These are phyloP conservation scores for Watsonalla cultraria DNA, from an alignment of 2,888 invertebrate species.

Conservation along the genomic window DNA sequence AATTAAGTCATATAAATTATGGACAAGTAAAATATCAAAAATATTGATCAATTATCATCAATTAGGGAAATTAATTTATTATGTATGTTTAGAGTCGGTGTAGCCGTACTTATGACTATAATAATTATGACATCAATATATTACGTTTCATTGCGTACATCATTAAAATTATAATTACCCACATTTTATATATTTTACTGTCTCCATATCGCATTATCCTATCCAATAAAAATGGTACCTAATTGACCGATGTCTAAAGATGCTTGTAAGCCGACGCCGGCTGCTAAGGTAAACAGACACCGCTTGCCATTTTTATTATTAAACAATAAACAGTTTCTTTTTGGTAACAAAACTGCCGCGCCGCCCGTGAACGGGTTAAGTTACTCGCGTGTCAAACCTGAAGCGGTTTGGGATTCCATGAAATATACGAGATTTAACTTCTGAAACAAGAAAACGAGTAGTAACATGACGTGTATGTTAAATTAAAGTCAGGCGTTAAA, in stretches of 20 bases:
- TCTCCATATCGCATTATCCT: conserved; percentile 30
- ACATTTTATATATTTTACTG: not conserved
- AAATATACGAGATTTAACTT: not conserved
- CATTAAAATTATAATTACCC: too few species aligned
- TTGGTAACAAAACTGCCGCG: conserved; percentile 40
- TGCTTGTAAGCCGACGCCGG: conserved; percentile 55
- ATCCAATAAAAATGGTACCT: conserved; percentile 51
- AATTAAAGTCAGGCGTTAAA: too few species aligned
- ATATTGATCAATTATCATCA: too few species aligned
- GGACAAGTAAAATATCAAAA: too few species aligned
- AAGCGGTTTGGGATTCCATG: not conserved
- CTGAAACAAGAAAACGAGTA: too few species aligned
- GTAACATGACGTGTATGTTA: too few species aligned
- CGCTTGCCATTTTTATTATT: conserved; percentile 46
- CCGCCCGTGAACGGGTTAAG: conserved; percentile 38
- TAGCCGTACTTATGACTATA: not conserved
- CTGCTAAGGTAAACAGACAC: conserved; percentile 57
- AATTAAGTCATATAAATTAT: not conserved
- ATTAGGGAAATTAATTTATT: too few species aligned
- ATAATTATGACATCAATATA: too few species aligned
- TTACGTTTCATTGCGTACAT: too few species aligned
- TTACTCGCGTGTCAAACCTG: conserved; percentile 44
- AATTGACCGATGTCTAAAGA: conserved; percentile 70
- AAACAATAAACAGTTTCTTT: conserved; percentile 55
- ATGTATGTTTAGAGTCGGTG: too few species aligned